Evolutionary conservation across 2,113 vertebrate species (phyloP), one percentile per base, ranked within the genome.

Genomic region (Silurus meridionalis): DNA sequence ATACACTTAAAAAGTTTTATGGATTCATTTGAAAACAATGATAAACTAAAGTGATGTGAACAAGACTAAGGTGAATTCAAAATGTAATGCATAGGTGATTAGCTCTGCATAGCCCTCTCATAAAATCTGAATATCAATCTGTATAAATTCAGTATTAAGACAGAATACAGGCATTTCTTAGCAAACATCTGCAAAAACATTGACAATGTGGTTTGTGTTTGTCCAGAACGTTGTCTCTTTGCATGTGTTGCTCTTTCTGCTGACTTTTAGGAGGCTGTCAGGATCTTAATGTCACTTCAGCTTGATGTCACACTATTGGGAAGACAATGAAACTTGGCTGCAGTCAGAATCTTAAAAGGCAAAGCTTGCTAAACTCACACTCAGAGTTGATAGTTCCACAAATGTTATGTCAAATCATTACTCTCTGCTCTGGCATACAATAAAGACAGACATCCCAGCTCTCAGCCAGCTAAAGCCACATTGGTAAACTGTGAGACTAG

Each of bases 401-500:
- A 72, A 85, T 67, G 85, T 37, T 58, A 79, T 64, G 80, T 89
- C 88, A 80, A 85, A 46, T 19, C 60, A 74, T 85, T 89, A 87
- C n/a, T 37, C 48, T 87, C 37, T 17, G 37, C 75, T 77, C 81
- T 17, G 28, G 64, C 55, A n/a, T 69, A 58, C 25, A 46, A 74
- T 50, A 84, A 81, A 52, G 60, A 58, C 79, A 83, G 80, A 72
- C 66, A n/a, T 83, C 28, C 46, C 21, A 53, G 80, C 57, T 55
- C 60, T 66, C 15, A 1, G 83, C 57, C 55, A 71, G 78, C 53
- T 85, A 72, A 83, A 57, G 75, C 48, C 67, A 79, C 28, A 3
- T 8, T 13, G n/a, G 50, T 87, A 50, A 87, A 87, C 80, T 67
- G 50, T 28, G 83, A 87, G 88, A 10, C 25, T 11, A 61, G 55